Evolutionary conservation across 1,140 invertebrate genomes (phyloP), one percentile per base, ranked within the genome.

Genomic region (Drosophila teissieri): DNA sequence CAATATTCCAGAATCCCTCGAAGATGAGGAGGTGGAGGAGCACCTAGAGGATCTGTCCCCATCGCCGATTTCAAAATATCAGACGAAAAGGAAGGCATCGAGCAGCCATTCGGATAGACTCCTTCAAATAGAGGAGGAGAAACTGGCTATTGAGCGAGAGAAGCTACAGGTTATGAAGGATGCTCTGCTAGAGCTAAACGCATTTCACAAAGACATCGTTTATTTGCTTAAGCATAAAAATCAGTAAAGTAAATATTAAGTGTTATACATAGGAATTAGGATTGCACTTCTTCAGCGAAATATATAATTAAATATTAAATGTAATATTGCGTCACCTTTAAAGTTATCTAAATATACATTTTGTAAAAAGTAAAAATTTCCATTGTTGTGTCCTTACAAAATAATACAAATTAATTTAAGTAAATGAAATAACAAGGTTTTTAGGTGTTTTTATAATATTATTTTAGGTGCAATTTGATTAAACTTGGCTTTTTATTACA

Each of bases 151-250:
- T 11, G 80, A 83, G 24, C 57, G 54, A 19, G 69, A 85, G 27
- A 88, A 85, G 44, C 64, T 85, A 1, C 44, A 67, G 34, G 79
- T 85, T 10, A 85, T 85, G 69, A 78, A 72, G 31, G 74, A 86
- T 19, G 73, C 85, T 2, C 51, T 85, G 2, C 11, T 52, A 1
- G 69, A 85, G 12, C 36, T 85, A 0, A 34, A 58, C 11, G 46
- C 54, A 19, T 78, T 85, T 10, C 73, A 73, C 31, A 88, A 65
- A 75, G 63, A 85, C 11, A 19, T 85, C 7, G n/a, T 68, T 4
- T 54, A 73, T 27, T 22, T 75, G 2, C 44, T 88, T 8, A 67
- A 36, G 1, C 19, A 15, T 24, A 75, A 58, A 19, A 57, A 36
- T n/a, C 10, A 36, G 6, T 44, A 34, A 24, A 17, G 15, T 63